Evolutionary conservation across 2,888 invertebrate genomes (phyloP), one percentile per base, ranked within the genome.

Genomic region (Phaedon cochleariae): DNA sequence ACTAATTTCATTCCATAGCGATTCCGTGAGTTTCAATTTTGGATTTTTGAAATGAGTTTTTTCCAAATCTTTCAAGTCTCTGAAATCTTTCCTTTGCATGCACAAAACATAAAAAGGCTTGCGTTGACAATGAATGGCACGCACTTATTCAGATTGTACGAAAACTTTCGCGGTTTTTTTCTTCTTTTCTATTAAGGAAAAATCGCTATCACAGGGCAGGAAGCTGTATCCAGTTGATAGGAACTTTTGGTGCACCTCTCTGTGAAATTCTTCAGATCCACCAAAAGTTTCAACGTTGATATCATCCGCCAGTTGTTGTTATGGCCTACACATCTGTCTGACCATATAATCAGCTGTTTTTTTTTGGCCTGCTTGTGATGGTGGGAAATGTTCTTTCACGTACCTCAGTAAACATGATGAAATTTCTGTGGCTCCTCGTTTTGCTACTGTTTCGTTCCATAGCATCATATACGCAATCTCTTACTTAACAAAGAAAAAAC

Each of bases 81-180:
- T 49, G 49, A 18, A 49, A 49, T 49, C 49, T 49, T 49, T 21
- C 49, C 17, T 49, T 49, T 49, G 49, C 49, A 49, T 49, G 49
- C 49, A 49, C 49, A 49, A 49, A n/a, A 49, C 49, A 49, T n/a
- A 49, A 49, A 49, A 49, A 49, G 49, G 49, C 49, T 49, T 49
- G 49, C 49, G 49, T 49, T 49, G 49, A 10, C 49, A 49, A 49
- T 17, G 49, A 49, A 7, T 49, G 49, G 18, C 49, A 49, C 49
- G 10, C 15, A n/a, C n/a, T n/a, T n/a, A 49, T 49, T 49, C 49
- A 49, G 17, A 49, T 49, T 7, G 49, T 49, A 49, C 49, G 49
- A 49, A 49, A 17, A 49, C 49, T n/a, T n/a, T 49, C 18, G 15
- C 2, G 26, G 26, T 26, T 26, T 26, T 26, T 49, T 49, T 49